A percentile compares a stretch with the other conserved stretches of the same genome.
These are phyloP conservation scores for Callimorpha dominula DNA, from an alignment of 2,888 invertebrate species.

Conservation along the genomic window DNA sequence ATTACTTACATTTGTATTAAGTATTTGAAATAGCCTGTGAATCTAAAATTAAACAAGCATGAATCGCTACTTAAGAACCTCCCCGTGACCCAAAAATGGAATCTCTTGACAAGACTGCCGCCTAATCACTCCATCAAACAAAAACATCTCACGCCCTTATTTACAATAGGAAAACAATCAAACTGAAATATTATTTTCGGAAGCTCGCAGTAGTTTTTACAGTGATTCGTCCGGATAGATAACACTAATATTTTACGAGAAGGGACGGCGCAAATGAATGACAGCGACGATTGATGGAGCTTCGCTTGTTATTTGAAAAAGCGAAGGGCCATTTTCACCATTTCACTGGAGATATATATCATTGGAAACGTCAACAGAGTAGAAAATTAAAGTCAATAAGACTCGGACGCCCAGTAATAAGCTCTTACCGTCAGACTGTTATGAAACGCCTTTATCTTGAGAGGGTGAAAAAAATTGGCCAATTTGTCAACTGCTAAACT, in stretches of 20 bases:
- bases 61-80: background rate
- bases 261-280: constrained; percentile 81
- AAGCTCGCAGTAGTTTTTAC: constrained; percentile 77
- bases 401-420: constrained; percentile 74
- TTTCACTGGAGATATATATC: constrained; percentile 80
- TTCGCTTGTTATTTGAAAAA: constrained; percentile 85
- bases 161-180: constrained; percentile 85
- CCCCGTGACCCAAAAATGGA: constrained; percentile 21
- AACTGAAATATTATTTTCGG: constrained; percentile 79
- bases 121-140: constrained; percentile 69
- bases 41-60: background rate
- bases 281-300: constrained; percentile 80
- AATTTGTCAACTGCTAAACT: constrained; percentile 79
- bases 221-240: constrained; percentile 79
- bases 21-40: too few species aligned
- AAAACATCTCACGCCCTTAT: constrained; percentile 76
- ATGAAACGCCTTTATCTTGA: constrained; percentile 73
- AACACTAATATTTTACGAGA: constrained; percentile 81
- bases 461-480: constrained; percentile 74
- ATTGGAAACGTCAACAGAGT: constrained; percentile 83
- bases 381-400: constrained; percentile 86
- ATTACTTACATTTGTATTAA: too few species aligned
- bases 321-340: constrained; percentile 81
- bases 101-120: constrained; percentile 51
- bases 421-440: constrained; percentile 68